Base-by-base conservation (phyloP, 2,888 invertebrate species). In the Tachystola acroxantha region DNA sequence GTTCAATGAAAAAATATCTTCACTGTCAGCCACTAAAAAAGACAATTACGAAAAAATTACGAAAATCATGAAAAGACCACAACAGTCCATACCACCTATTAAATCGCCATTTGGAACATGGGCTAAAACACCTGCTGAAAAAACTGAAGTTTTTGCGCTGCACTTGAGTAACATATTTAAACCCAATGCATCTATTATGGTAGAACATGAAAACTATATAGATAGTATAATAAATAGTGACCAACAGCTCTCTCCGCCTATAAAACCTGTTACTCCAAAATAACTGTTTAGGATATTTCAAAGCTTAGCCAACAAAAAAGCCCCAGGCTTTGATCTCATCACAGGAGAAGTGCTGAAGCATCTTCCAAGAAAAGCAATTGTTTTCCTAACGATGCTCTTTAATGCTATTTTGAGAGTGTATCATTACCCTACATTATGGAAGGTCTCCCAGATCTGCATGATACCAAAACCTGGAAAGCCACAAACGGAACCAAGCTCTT, bases 401-500 rank as follows among this genome's bases (percentile, higher is more conserved):
- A 43, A 44, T 33, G 29, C 25, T 6, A 36, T 39, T 7, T n/a
- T 32, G 2, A 32, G 24, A 24, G 7, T 32, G 1, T 11, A 22
- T 7, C 22, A 32, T 12, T 32, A 11, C 10, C 51, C 48, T 3
- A 19, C 6, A 1, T 28, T 39, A 14, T 51, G 46, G 45, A 48
- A 48, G 24, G 34, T 48, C 0, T 40, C 47, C 0, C 37, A 36
- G 12, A 35, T 48, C 3, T 32, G 36, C 1, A 46, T 48, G 43
- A 20, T 47, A 5, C 34, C 14, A 0, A 51, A 48, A 31, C 36
- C 40, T 14, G 48, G 40, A 2, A 46, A 46, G 24, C 29, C 28
- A 7, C 16, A 32, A 9, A 2, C 39, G 22, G 33, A 38, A 6
- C 10, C 29, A 5, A 27, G 22, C 1, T 45, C 44, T 9, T 46